Conservation (phyloP, 2,888 invertebrate genomes). For the Nephrocerus scutellatus region DNA sequence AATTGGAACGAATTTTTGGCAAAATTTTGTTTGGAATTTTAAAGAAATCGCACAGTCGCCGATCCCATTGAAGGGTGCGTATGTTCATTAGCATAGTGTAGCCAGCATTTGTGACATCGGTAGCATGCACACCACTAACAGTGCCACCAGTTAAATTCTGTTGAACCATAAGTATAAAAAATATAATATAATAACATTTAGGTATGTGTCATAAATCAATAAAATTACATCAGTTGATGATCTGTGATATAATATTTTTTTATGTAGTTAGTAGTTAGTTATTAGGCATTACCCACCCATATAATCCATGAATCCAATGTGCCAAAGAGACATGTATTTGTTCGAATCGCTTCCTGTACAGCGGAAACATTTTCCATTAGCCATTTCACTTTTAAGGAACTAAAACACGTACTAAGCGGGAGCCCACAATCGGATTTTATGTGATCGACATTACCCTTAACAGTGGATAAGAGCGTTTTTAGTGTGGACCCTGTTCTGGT, state of each 20-base stretch:
- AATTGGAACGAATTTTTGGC: conserved; percentile 82
- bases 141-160: conserved; percentile 58
- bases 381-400: conserved; percentile 92
- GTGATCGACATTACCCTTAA: conserved; percentile 63
- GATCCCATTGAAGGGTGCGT: conserved; percentile 81
- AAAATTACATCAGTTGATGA: conserved; percentile 3
- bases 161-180: conserved; percentile 11
- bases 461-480: conserved; percentile 65
- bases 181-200: conserved; percentile 10
- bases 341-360: conserved; percentile 62
- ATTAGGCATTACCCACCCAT: conserved; percentile 58
- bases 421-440: conserved; percentile 68
- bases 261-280: neutral
- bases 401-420: conserved; percentile 93
- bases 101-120: conserved; percentile 96
- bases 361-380: conserved; percentile 75
- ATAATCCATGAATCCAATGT: conserved; percentile 95
- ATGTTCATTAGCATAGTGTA: conserved; percentile 95
- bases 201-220: neutral
- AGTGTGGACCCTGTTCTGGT: conserved; percentile 76
- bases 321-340: conserved; percentile 69
- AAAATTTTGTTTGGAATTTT: conserved; percentile 75
- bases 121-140: conserved; percentile 66
- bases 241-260: conserved; percentile 13
- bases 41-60: conserved; percentile 80